Evolutionary conservation across 2,113 vertebrate species (phyloP), one percentile per base, ranked within the genome.

Genomic region (Sinocyclocheilus maitianheensis): DNA sequence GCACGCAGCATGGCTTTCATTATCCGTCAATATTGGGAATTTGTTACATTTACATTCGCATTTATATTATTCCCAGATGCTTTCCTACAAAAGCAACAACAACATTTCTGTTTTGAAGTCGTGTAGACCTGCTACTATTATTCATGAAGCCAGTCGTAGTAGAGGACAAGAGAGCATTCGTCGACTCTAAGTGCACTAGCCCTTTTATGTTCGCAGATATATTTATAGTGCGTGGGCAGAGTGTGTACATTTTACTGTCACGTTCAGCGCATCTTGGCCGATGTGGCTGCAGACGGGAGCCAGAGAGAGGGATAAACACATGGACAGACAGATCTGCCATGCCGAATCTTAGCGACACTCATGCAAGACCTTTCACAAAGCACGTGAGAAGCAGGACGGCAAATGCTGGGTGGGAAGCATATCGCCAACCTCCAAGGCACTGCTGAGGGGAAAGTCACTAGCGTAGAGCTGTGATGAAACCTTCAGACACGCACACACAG

Each of bases 211-310:
- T 43, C 34, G 67, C 81, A 74, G 85, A 67, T 84, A 85, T 88
- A 87, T 88, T 90, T 88, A 88, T 88, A 84, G 76, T 79, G 74
- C 46, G 83, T 88, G 85, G 89, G 87, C 40, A n/a, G 67, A 81
- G 85, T 83, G 79, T 84, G 82, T 78, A 67, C 83, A 81, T 90
- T 86, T 62, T 81, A 85, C 81, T 86, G 67, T 81, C 76, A 81
- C 87, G 79, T 86, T 83, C n/a, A 14, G 26, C 60, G 51, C 40
- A 74, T 85, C 83, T 83, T 4, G 12, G 48, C 58, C 22, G 24
- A 51, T 20, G 5, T 51, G 83, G 30, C 63, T 43, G 24, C 60
- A 77, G 85, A 43, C 34, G 58, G 53, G 43, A 85, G 78, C 75
- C 78, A 55, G 82, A 12, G 40, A 67, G 79, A 82, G 11, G 24